These are phyloP conservation scores for Pelosia muscerda DNA, from an alignment of 2,888 invertebrate species.

Conservation along the genomic window DNA sequence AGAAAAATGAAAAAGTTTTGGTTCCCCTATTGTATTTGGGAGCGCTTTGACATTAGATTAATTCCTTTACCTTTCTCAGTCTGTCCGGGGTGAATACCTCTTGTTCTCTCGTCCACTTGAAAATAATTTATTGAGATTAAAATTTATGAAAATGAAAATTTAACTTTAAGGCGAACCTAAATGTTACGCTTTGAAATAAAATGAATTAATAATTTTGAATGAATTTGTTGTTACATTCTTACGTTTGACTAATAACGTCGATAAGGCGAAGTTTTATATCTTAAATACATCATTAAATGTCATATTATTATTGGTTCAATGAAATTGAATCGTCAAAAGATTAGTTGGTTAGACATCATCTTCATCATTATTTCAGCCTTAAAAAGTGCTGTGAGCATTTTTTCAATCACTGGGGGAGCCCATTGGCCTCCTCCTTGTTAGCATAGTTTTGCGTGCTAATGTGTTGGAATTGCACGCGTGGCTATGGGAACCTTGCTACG, in stretches of 20 bases:
- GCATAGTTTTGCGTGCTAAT: too few species aligned
- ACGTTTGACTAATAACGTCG: background rate
- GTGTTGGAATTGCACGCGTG: too few species aligned
- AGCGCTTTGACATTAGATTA: constrained; percentile 65
- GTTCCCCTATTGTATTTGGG: constrained; percentile 60
- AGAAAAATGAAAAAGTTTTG: constrained; percentile 60
- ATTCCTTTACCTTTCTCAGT: constrained; percentile 63
- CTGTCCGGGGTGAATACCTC: constrained; percentile 51
- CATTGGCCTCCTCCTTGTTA: too few species aligned
- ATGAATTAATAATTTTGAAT: constrained; percentile 41
- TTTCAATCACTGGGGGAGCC: too few species aligned
- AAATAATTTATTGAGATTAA: constrained; percentile 69
- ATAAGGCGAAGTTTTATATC: background rate
- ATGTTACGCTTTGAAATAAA: constrained; percentile 50
- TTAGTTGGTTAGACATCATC: background rate
- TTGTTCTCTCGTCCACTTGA: constrained; percentile 59
- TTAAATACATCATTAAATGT: background rate
- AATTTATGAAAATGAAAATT: constrained; percentile 66
- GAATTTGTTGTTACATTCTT: constrained; percentile 30
- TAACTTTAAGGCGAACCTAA: constrained; percentile 54
- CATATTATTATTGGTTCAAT: background rate
- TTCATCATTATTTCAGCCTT: too few species aligned
- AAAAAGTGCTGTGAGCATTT: too few species aligned
- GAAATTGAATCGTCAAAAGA: background rate
- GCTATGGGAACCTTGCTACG: too few species aligned